Conservation (phyloP, 1,140 invertebrate species). For the Drosophila varians region DNA sequence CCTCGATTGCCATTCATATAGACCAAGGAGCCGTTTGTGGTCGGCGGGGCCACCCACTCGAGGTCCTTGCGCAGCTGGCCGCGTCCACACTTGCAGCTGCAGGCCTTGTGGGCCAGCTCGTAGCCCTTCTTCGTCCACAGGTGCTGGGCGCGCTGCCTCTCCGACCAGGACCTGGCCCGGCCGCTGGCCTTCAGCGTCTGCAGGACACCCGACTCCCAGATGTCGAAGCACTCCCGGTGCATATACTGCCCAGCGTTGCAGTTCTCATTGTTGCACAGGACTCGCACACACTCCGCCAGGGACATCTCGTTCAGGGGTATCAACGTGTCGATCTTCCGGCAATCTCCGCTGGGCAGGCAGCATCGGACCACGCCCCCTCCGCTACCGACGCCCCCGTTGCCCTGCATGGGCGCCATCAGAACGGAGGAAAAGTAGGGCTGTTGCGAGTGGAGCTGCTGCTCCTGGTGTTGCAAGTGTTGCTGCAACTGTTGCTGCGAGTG, state of each 20-base stretch:
- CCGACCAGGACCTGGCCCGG: constrained; percentile 95
- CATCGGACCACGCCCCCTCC: constrained; percentile 85
- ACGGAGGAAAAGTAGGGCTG: constrained; percentile 29
- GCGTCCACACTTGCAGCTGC: constrained; percentile 93
- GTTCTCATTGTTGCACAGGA: constrained; percentile 97
- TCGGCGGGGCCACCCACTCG: constrained; percentile 91
- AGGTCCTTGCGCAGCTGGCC: constrained; percentile 97
- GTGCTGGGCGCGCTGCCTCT: constrained; percentile 96
- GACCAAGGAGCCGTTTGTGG: constrained; percentile 1
- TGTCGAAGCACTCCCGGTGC: constrained; percentile 97
- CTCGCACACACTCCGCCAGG: constrained; percentile 91
- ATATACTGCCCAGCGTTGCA: constrained; percentile 95
- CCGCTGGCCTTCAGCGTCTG: constrained; percentile 95
- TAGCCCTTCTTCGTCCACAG: constrained; percentile 99
- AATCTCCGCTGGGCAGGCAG: constrained; percentile 92
- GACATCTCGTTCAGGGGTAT: constrained; percentile 90
- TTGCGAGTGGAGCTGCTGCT: constrained; percentile 40
- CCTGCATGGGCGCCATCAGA: constrained; percentile 69
- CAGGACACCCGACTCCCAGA: constrained; percentile 95
- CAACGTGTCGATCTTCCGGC: constrained; percentile 87
- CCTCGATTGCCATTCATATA: constrained; percentile 34
- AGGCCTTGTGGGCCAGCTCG: constrained; percentile 95
- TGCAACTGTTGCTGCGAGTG: constrained; percentile 50
- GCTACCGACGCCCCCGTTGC: constrained; percentile 18
- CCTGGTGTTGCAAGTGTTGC: constrained; percentile 45